phyloP scores from a whole-genome alignment of 2,797 vertebrate species.

The Clarias laeviceps region DNA sequence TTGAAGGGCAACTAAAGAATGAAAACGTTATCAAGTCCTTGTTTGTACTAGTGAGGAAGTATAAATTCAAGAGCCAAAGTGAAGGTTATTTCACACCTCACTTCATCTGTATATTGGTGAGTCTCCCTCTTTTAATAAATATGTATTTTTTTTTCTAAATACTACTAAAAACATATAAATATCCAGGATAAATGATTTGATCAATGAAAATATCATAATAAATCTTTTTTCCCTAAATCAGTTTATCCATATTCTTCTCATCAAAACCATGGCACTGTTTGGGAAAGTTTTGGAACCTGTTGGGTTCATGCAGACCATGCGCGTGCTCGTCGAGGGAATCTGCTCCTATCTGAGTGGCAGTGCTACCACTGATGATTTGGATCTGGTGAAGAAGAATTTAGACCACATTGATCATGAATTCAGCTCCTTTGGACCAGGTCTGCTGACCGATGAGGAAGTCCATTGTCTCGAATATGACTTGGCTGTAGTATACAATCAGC shows the following conservation, averaged over 20 bases:
- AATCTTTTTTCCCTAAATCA: not conserved
- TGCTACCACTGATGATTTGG: conserved; percentile 68
- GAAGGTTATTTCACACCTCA: conserved; percentile 39
- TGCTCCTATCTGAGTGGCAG: conserved; percentile 68
- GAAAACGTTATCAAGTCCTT: conserved; percentile 29
- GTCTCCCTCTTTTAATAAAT: not conserved
- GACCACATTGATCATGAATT: conserved; percentile 75
- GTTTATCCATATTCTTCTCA: conserved; percentile 1
- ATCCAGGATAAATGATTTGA: conserved; percentile 2
- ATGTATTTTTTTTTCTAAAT: not conserved
- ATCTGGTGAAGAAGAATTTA: conserved; percentile 70
- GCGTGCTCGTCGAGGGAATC: conserved; percentile 68
- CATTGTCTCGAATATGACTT: conserved; percentile 73
- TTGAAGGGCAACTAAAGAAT: conserved; percentile 34
- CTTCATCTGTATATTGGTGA: conserved; percentile 9
- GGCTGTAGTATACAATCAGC: conserved; percentile 72
- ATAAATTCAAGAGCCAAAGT: conserved; percentile 39
- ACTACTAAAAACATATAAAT: not conserved
- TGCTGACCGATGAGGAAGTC: conserved; percentile 46
- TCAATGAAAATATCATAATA: not conserved
- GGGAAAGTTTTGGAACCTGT: conserved; percentile 75
- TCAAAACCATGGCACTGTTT: conserved; percentile 70
- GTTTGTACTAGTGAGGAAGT: conserved; percentile 23
- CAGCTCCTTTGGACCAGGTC: conserved; percentile 50
- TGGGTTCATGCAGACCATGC: conserved; percentile 74